These are phyloP conservation scores for Graphium colonna DNA, from an alignment of 2,888 invertebrate genomes.

Conservation along the genomic window DNA sequence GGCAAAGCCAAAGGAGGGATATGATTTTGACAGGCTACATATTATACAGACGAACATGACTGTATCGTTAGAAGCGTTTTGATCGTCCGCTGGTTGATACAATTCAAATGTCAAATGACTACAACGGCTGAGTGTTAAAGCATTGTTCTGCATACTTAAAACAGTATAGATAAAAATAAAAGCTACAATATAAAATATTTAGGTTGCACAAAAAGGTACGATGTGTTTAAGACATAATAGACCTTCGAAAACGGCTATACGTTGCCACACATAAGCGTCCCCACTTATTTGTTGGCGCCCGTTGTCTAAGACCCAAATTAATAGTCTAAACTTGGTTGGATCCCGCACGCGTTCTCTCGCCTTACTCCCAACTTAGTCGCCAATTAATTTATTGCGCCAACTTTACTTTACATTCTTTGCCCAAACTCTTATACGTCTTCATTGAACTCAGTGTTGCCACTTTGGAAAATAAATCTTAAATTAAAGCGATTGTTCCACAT, in stretches of 20 bases:
- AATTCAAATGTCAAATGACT: too few species aligned
- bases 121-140: too few species aligned
- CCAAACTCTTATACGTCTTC: constrained; percentile 61
- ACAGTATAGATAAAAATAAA: too few species aligned
- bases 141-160: too few species aligned
- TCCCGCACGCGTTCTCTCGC: constrained; percentile 52
- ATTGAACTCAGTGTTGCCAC: constrained; percentile 44
- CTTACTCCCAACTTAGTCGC: constrained; percentile 66
- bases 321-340: constrained; percentile 74
- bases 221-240: neutral
- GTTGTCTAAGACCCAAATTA: constrained; percentile 71
- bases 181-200: too few species aligned
- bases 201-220: too few species aligned
- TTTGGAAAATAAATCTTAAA: neutral
- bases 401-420: constrained; percentile 77
- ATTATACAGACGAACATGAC: too few species aligned
- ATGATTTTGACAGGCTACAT: too few species aligned
- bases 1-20: too few species aligned
- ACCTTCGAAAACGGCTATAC: constrained; percentile 6
- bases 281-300: constrained; percentile 57
- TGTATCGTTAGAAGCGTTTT: too few species aligned
- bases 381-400: constrained; percentile 77
- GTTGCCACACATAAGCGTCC: constrained; percentile 33
- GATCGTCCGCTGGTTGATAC: too few species aligned
- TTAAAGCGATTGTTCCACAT: too few species aligned